Evolutionary conservation across 2,888 invertebrate species (phyloP), one percentile per base, ranked within the genome.

Genomic region (Linhomoeus sp.): DNA sequence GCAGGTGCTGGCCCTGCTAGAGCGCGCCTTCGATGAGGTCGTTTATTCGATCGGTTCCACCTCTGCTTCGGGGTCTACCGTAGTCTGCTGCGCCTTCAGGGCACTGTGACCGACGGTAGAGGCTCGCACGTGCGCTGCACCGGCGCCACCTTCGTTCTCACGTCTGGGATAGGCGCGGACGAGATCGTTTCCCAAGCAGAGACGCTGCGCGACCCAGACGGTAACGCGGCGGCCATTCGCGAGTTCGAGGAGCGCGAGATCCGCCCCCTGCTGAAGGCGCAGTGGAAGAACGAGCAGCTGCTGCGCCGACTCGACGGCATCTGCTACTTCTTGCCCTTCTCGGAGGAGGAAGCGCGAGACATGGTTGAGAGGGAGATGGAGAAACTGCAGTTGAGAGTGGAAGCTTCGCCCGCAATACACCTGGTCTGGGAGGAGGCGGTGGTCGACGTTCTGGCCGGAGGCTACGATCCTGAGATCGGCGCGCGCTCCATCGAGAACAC

Each of bases 281-380:
- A 23, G n/a, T 45, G 39, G 22, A 39, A 38, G 43, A 72, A 86
- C 50, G 86, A 87, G 68, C 86, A 87, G 68, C 87, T 87, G 71
- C 72, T 87, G 26, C 86, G 87, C 1, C 73, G 87, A 55, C 87
- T 87, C 62, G 87, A 86, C 69, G 87, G 87, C 71, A 82, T 87
- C 55, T 81, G 87, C 29, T 87, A 87, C 66, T 87, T 87, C 67
- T 69, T 87, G 59, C 86, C 86, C 20, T 87, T 87, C 70, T 83
- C 84, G 17, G 73, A 3, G 14, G 3, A 25, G n/a, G 33, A 41
- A 17, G 23, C 41, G 19, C 7, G 7, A 9, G 17, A 23, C 20
- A 14, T 45, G 22, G 40, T 41, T 1, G 17, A 14, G 5, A 14
- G 17, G 14, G 49, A 51, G 25, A 20, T 51, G 42, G 39, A 47